These are phyloP conservation scores for Spea hammondii DNA, from an alignment of 2,797 vertebrate genomes.

Conservation along the genomic window DNA sequence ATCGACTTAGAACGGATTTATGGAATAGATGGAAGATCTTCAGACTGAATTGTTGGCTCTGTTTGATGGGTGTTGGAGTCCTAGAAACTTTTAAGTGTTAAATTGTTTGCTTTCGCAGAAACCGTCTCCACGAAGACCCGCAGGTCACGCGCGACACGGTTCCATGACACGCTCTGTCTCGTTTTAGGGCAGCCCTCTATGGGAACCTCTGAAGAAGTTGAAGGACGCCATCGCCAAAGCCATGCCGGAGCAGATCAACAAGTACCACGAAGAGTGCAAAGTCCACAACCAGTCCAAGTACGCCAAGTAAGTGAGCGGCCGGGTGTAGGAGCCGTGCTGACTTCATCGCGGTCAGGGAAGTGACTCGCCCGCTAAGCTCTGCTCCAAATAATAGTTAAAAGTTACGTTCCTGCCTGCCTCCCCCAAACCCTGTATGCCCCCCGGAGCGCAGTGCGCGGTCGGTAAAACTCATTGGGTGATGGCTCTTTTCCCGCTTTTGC, in stretches of 20 bases:
- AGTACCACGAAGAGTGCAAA: constrained; percentile 80
- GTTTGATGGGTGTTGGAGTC: neutral
- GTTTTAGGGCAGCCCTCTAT: constrained; percentile 74
- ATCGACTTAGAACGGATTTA: too few relatives aligned
- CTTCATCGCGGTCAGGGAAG: too few relatives aligned
- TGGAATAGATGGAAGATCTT: too few relatives aligned
- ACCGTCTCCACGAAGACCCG: too few relatives aligned
- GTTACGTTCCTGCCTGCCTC: too few relatives aligned
- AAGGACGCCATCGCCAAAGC: constrained; percentile 80
- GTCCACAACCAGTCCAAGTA: constrained; percentile 79
- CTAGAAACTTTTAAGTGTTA: neutral
- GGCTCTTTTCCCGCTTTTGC: neutral
- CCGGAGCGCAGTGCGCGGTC: too few relatives aligned
- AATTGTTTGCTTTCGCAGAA: neutral
- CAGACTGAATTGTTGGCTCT: neutral
- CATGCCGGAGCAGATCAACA: constrained; percentile 87
- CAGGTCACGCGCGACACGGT: too few relatives aligned
- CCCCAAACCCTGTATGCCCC: too few relatives aligned
- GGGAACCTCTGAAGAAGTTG: constrained; percentile 79
- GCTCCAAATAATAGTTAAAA: too few relatives aligned
- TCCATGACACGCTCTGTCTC: neutral
- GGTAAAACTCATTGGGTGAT: too few relatives aligned
- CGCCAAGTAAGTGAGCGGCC: constrained; percentile 72
- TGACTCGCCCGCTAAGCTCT: too few relatives aligned
- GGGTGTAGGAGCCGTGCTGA: too few relatives aligned